Conservation (phyloP, 2,113 vertebrate species). For the Origma solitaria region DNA sequence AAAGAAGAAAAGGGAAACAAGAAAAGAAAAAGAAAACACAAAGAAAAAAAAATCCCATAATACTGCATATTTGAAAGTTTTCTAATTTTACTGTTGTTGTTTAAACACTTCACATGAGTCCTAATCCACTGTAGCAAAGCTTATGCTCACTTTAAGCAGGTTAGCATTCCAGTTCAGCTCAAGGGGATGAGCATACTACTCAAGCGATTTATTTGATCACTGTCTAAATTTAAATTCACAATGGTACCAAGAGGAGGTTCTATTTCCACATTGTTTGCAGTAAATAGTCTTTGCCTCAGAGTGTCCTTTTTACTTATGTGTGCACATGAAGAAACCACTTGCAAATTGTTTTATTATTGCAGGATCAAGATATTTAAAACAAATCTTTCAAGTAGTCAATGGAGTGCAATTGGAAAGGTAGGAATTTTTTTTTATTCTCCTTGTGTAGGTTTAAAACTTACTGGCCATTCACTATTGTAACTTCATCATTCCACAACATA, state of each 20-base stretch:
- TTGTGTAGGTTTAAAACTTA: background rate
- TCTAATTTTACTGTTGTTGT: background rate
- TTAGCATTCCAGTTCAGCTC: constrained; percentile 42
- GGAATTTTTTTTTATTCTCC: background rate
- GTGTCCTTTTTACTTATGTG: background rate
- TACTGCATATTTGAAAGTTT: constrained; percentile 2
- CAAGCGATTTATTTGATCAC: background rate
- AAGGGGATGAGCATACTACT: background rate
- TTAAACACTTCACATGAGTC: background rate
- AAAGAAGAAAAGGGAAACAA: background rate
- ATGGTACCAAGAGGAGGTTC: background rate
- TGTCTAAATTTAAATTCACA: background rate
- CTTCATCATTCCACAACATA: background rate
- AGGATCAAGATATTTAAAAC: constrained; percentile 40
- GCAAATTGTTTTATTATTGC: constrained; percentile 20
- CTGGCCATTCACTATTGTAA: background rate
- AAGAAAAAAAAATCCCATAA: background rate
- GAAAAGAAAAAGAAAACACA: background rate
- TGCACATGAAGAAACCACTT: background rate
- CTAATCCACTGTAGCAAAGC: background rate
- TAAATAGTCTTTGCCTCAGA: background rate
- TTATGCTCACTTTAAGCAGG: constrained; percentile 25
- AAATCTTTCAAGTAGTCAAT: constrained; percentile 25
- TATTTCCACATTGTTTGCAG: background rate
- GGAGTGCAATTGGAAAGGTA: constrained; percentile 50